phyloP scores from a whole-genome alignment of 2,113 vertebrate species.

The Physeter macrocephalus region DNA sequence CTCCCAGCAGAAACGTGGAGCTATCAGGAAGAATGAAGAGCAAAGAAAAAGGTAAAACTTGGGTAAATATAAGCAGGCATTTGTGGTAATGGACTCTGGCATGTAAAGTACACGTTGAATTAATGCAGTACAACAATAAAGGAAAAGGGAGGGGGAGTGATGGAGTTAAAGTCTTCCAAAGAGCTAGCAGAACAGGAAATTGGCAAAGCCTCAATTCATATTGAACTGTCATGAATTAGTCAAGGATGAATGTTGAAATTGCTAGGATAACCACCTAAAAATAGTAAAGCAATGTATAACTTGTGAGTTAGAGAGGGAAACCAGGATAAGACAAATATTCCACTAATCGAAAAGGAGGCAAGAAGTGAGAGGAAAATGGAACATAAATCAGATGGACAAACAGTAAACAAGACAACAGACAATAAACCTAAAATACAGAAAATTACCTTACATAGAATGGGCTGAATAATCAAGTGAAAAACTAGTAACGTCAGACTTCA shows the following conservation, averaged over 20 bases:
- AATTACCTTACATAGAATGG: fast-evolving
- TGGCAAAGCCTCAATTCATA: fast-evolving
- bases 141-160: fast-evolving
- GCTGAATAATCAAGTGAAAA: fast-evolving
- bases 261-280: fast-evolving
- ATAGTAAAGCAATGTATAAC: fast-evolving
- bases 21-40: fast-evolving
- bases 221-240: fast-evolving
- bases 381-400: neutral
- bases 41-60: fast-evolving
- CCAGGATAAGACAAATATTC: fast-evolving
- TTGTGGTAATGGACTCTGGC: fast-evolving
- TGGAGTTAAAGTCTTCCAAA: fast-evolving
- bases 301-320: neutral
- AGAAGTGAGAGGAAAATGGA: neutral
- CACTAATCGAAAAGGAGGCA: neutral
- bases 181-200: neutral
- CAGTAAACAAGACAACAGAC: neutral
- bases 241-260: fast-evolving
- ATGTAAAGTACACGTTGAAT: fast-evolving
- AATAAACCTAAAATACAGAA: too few species aligned
- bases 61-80: fast-evolving
- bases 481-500: fast-evolving
- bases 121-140: fast-evolving
- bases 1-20: neutral